Evolutionary conservation across 2,797 vertebrate species (phyloP).

Genomic region (Helicolenus hilgendorfi): DNA sequence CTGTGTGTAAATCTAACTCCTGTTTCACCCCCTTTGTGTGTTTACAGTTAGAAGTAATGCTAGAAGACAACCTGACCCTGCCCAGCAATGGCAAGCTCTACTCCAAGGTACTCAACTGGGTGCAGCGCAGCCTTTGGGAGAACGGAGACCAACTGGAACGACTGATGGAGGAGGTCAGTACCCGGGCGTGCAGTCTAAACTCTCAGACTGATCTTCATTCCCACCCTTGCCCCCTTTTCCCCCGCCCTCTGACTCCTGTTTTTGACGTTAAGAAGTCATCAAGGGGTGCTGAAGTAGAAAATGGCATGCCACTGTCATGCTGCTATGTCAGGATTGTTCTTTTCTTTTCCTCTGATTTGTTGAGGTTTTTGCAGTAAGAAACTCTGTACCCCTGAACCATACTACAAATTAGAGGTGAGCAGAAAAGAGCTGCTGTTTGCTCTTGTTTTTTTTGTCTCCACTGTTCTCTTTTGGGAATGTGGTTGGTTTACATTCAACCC

Average conservation of each 20-base stretch:
- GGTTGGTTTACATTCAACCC: constrained; percentile 80
- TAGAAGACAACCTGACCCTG: constrained; percentile 97
- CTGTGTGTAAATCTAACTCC: not conserved
- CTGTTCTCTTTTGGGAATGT: constrained; percentile 77
- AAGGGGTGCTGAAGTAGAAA: constrained; percentile 76
- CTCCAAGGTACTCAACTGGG: constrained; percentile 99
- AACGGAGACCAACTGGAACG: constrained; percentile 96
- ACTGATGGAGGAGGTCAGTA: constrained; percentile 99
- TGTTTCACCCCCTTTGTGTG: constrained; percentile 4
- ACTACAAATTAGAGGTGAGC: constrained; percentile 89
- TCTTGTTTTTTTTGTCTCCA: constrained; percentile 73
- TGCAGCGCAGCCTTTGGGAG: constrained; percentile 98
- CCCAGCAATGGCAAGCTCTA: constrained; percentile 99
- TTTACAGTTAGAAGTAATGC: constrained; percentile 97
- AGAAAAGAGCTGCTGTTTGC: constrained; percentile 78
- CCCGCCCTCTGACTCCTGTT: constrained; percentile 63
- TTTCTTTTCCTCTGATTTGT: constrained; percentile 84
- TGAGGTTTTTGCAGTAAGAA: constrained; percentile 88
- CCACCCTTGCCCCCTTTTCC: constrained; percentile 43
- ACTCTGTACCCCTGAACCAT: constrained; percentile 86
- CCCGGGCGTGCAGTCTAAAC: constrained; percentile 20
- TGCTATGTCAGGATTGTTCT: constrained; percentile 84
- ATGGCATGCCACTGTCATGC: constrained; percentile 81
- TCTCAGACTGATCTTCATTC: constrained; percentile 29
- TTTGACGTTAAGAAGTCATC: constrained; percentile 81